phyloP scores from a whole-genome alignment of 2,888 invertebrate genomes.

The Carcina quercana region DNA sequence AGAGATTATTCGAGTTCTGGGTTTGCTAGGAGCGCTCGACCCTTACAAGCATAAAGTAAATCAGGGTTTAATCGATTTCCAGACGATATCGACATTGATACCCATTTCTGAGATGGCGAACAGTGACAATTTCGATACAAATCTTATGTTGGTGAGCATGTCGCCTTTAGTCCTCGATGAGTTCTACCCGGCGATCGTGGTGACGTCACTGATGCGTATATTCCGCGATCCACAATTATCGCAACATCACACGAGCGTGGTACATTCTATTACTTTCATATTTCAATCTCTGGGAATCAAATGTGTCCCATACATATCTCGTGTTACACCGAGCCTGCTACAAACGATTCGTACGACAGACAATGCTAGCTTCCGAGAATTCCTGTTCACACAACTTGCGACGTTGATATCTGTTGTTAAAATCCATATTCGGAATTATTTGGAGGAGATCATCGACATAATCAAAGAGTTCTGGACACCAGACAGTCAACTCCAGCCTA shows the following conservation, averaged over 20 bases:
- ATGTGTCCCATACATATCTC: constrained; percentile 93
- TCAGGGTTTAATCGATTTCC: constrained; percentile 92
- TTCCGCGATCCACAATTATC: constrained; percentile 92
- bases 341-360: constrained; percentile 94
- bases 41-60: constrained; percentile 98
- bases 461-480: constrained; percentile 96
- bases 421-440: constrained; percentile 95
- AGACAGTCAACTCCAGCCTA: constrained; percentile 87
- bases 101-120: constrained; percentile 81
- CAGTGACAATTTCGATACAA: constrained; percentile 72
- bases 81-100: constrained; percentile 86
- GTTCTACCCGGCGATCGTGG: constrained; percentile 97
- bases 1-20: constrained; percentile 95
- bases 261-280: constrained; percentile 96
- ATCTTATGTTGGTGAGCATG: constrained; percentile 96
- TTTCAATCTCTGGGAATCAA: constrained; percentile 96
- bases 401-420: constrained; percentile 95
- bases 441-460: constrained; percentile 94
- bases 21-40: constrained; percentile 96
- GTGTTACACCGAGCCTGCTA: constrained; percentile 91
- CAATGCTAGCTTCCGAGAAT: constrained; percentile 85
- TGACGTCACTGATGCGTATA: constrained; percentile 95
- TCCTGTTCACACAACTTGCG: constrained; percentile 94
- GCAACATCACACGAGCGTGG: constrained; percentile 95
- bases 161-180: constrained; percentile 91